A percentile compares a stretch with the other conserved stretches of the same genome.
phyloP scores from a whole-genome alignment of 2,797 vertebrate genomes.

The Sebastes jordani region DNA sequence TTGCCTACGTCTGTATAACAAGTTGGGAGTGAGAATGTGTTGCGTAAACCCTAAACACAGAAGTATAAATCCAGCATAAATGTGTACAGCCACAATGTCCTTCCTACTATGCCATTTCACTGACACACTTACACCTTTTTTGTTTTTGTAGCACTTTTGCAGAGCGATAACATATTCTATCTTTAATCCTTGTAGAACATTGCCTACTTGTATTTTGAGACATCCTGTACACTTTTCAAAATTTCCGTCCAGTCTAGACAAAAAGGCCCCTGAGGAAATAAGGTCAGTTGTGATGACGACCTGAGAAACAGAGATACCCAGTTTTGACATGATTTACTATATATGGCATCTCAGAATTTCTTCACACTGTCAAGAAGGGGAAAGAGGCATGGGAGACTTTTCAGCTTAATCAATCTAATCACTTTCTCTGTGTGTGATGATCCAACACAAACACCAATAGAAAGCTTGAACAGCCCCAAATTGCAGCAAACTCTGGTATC shows the following conservation, averaged over 20 bases:
- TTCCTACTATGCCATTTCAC: background rate
- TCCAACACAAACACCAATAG: background rate
- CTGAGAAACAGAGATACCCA: background rate
- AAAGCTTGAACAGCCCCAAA: constrained; percentile 18
- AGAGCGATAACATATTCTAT: background rate
- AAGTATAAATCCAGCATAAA: background rate
- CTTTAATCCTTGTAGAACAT: background rate
- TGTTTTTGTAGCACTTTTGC: background rate
- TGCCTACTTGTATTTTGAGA: constrained; percentile 2
- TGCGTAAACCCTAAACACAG: background rate
- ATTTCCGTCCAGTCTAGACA: background rate
- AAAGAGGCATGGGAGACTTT: background rate
- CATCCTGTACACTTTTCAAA: background rate
- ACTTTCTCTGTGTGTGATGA: background rate
- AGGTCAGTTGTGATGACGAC: background rate
- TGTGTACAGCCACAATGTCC: background rate
- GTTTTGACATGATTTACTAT: background rate
- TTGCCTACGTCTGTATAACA: too few relatives aligned
- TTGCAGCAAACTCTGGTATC: constrained; percentile 19
- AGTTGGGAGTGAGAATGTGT: too few relatives aligned
- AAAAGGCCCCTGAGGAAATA: background rate
- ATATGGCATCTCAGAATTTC: background rate
- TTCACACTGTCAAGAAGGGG: background rate
- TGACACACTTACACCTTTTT: background rate
- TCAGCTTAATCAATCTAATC: background rate